Evolutionary conservation across 2,888 invertebrate genomes (phyloP).

Genomic region (Trachelus stipa): DNA sequence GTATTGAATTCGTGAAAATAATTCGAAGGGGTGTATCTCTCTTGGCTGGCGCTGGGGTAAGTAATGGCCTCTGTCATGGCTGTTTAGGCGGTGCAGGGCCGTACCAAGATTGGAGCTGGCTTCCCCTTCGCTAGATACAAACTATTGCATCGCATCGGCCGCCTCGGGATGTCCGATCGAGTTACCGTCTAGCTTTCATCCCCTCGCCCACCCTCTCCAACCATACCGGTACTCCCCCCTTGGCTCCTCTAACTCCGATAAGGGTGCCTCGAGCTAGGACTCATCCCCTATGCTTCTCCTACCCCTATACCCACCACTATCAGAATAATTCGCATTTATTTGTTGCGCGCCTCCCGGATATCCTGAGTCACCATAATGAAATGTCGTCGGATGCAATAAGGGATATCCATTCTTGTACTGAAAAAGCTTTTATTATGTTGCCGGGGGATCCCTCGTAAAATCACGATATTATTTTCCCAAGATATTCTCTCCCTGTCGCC

Average conservation of each 20-base stretch:
- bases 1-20: conserved; percentile 43
- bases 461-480: conserved; percentile 38
- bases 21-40: conserved; percentile 42
- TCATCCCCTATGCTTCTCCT: conserved; percentile 18
- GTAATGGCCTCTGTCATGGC: conserved; percentile 58
- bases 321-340: conserved; percentile 51
- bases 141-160: conserved; percentile 55
- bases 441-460: conserved; percentile 35
- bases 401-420: conserved; percentile 33
- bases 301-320: conserved; percentile 24
- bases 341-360: conserved; percentile 27
- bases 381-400: conserved; percentile 44
- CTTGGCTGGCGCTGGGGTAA: conserved; percentile 28
- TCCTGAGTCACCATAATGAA: conserved; percentile 42
- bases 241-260: conserved; percentile 22
- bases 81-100: conserved; percentile 52
- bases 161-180: conserved; percentile 57
- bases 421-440: conserved; percentile 45
- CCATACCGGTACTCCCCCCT: conserved; percentile 29
- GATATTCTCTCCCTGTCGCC: conserved; percentile 26
- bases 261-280: conserved; percentile 16
- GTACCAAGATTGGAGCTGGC: conserved; percentile 56
- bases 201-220: conserved; percentile 35
- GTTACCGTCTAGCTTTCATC: conserved; percentile 46
- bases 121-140: conserved; percentile 53